Conservation (phyloP, 2,888 invertebrate genomes). For the Parochlus steinenii region DNA sequence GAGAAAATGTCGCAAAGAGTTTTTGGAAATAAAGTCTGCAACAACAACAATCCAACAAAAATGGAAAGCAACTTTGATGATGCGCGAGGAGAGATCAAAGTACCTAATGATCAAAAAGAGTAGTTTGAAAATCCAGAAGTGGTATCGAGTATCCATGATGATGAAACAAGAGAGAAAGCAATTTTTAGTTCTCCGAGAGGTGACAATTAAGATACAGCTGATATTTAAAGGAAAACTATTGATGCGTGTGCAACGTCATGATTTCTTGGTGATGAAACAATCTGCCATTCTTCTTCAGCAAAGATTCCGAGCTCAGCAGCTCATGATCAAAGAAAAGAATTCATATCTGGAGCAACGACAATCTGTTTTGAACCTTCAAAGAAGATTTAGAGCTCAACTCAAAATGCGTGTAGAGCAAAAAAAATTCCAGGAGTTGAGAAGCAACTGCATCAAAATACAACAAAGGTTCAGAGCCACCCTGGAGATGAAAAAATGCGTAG, state of each 20-base stretch:
- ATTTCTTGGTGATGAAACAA: conserved; percentile 17
- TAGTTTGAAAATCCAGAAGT: conserved; percentile 29
- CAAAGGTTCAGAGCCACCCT: conserved; percentile 12
- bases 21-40: conserved; percentile 18
- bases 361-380: conserved; percentile 17
- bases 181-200: conserved; percentile 15
- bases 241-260: conserved; percentile 14
- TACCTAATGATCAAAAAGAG: conserved; percentile 18
- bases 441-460: too few species aligned
- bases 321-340: conserved; percentile 17
- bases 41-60: conserved; percentile 20
- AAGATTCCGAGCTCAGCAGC: conserved; percentile 20
- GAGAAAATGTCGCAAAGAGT: conserved; percentile 22
- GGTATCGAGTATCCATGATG: conserved; percentile 25
- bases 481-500: conserved; percentile 20
- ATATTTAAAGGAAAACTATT: neutral
- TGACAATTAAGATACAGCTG: conserved; percentile 11
- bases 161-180: conserved; percentile 20
- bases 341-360: too few species aligned
- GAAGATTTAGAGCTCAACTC: conserved; percentile 19
- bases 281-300: conserved; percentile 20
- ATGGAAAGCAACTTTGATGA: conserved; percentile 23
- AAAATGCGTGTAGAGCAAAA: conserved; percentile 18
- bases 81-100: conserved; percentile 16
- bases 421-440: too few species aligned